These are phyloP conservation scores for Stylophora pistillata DNA, from an alignment of 64 coral and sea anemone species.

Conservation along the genomic window DNA sequence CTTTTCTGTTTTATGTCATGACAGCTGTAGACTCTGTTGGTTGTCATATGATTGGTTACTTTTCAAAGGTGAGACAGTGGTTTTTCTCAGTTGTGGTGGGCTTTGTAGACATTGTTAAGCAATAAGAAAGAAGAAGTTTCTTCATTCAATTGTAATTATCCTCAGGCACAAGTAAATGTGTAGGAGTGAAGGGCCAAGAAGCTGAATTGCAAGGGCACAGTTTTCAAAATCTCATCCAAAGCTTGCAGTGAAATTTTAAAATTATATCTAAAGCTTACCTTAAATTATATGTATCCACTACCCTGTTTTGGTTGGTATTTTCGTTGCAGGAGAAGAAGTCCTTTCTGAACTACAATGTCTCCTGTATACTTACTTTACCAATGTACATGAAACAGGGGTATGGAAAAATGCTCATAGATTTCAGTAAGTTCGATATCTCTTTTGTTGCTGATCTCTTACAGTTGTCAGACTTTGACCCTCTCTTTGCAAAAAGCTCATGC, in stretches of 20 bases:
- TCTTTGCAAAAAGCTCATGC: too few species aligned
- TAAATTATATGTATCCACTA: neutral
- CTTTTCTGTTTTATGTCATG: slow-evolving; percentile 97
- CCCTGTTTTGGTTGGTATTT: neutral
- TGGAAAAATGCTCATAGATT: slow-evolving; percentile 99
- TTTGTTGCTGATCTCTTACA: neutral
- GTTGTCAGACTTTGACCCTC: neutral
- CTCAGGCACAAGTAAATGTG: too few species aligned
- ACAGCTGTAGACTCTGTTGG: slow-evolving; percentile 85
- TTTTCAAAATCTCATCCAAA: too few species aligned
- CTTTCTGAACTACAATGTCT: slow-evolving; percentile 94
- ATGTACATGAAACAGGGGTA: slow-evolving; percentile 96
- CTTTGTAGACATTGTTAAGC: too few species aligned
- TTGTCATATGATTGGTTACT: slow-evolving; percentile 96
- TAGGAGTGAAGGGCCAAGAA: too few species aligned
- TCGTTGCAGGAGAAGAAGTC: slow-evolving; percentile 93
- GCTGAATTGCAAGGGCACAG: too few species aligned
- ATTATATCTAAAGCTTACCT: neutral
- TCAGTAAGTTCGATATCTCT: slow-evolving; percentile 73
- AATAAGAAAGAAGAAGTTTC: too few species aligned
- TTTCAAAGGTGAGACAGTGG: slow-evolving; percentile 76
- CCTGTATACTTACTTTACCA: slow-evolving; percentile 90
- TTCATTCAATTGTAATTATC: too few species aligned
- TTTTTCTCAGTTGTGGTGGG: too few species aligned
- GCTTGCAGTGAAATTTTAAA: too few species aligned